phyloP scores from a whole-genome alignment of 2,888 invertebrate genomes.

The Epiperipatus broadwayi region DNA sequence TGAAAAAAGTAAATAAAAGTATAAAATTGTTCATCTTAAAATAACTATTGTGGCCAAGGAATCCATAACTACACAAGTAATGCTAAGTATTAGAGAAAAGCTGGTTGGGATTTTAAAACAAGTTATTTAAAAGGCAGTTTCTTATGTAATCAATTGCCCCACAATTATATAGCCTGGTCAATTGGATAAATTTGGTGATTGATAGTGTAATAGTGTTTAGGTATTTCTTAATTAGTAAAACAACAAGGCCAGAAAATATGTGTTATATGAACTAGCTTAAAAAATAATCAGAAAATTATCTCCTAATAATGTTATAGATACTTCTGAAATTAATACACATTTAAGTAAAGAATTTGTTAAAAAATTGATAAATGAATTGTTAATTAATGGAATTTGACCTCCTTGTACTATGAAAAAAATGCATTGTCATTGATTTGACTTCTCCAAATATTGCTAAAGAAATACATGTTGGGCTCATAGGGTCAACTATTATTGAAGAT shows the following conservation, averaged over 20 bases:
- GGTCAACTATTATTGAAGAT: slow-evolving; percentile 92
- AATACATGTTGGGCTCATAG: slow-evolving; percentile 96
- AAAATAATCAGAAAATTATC: slow-evolving; percentile 52
- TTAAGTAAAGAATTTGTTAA: slow-evolving; percentile 38
- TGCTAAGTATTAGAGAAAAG: slow-evolving; percentile 44
- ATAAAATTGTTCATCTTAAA: slow-evolving; percentile 55
- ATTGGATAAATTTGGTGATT: slow-evolving; percentile 75
- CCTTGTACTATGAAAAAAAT: slow-evolving; percentile 36
- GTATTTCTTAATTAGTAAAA: slow-evolving; percentile 44
- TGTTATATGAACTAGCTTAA: slow-evolving; percentile 61
- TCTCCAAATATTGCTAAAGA: slow-evolving; percentile 97
- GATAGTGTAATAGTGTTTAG: slow-evolving; percentile 93
- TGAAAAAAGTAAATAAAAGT: slow-evolving; percentile 65
- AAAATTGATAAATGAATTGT: slow-evolving; percentile 26
- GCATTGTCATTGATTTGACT: slow-evolving; percentile 77
- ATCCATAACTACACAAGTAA: slow-evolving; percentile 17
- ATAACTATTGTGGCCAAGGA: slow-evolving; percentile 36
- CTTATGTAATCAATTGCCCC: slow-evolving; percentile 48
- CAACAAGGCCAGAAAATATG: slow-evolving; percentile 37
- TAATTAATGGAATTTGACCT: slow-evolving; percentile 41
- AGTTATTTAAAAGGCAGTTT: slow-evolving; percentile 55
- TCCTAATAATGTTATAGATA: slow-evolving; percentile 45
- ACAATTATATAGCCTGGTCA: slow-evolving; percentile 48
- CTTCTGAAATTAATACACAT: slow-evolving; percentile 65
- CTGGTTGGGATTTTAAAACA: slow-evolving; percentile 45